Conservation (phyloP, 2,888 invertebrate species). For the Hanleya hanleyi region DNA sequence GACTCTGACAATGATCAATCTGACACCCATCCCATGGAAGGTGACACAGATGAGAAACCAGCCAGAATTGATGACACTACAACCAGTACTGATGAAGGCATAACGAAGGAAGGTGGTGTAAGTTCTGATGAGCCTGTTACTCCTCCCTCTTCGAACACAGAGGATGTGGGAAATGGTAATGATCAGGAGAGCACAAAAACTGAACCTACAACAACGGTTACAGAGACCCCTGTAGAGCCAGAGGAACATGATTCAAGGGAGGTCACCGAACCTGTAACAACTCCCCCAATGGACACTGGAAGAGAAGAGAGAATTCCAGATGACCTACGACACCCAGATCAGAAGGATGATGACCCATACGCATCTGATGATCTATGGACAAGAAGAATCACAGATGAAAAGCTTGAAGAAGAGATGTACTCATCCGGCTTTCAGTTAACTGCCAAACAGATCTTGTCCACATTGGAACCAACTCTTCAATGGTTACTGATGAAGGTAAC, state of each 20-base stretch:
- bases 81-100: no score
- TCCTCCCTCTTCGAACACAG: no score
- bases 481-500: constrained; percentile 4
- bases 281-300: background rate
- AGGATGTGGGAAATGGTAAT: no score
- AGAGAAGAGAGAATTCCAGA: constrained; percentile 1
- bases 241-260: constrained; percentile 1
- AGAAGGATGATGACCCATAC: constrained; percentile 24
- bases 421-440: background rate
- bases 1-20: no score
- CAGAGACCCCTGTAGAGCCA: background rate
- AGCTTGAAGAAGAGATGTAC: constrained; percentile 38
- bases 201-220: background rate
- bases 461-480: background rate
- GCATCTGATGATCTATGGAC: constrained; percentile 25
- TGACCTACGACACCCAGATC: constrained; percentile 12
- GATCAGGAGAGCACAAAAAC: no score
- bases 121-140: no score
- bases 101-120: no score
- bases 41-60: no score
- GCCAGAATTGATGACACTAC: no score
- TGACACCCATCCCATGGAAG: no score
- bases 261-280: background rate
- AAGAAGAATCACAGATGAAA: constrained; percentile 42
- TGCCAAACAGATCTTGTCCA: background rate